Base-by-base conservation (phyloP, 1,140 invertebrate genomes). In the Aphelenchoides fujianensis region DNA sequence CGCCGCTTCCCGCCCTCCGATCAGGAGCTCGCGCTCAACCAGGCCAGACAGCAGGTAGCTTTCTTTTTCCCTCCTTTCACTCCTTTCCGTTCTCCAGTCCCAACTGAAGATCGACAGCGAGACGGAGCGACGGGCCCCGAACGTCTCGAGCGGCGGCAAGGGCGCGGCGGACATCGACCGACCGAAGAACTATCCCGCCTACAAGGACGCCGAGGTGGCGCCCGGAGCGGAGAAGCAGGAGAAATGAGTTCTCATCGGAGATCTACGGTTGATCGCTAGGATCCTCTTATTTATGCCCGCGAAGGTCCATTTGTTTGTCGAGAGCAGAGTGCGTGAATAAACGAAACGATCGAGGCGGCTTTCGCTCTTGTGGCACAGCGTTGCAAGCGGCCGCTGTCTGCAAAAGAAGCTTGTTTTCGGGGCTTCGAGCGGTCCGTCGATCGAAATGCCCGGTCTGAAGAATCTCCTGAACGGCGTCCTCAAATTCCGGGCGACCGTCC, bases 391-490 rank as follows among this genome's bases (percentile, higher is more conserved):
- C n/a, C n/a, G n/a, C n/a, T n/a, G n/a, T n/a, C n/a, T n/a, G n/a
- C n/a, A n/a, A n/a, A n/a, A n/a, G n/a, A n/a, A n/a, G n/a, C 23
- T 69, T 32, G 34, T 7, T 69, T 68, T 68, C 32, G 12, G 34
- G 2, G 0, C 12, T 68, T 23, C 5, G 19, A 1, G 34, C 27
- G 32, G 64, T 68, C 35, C 16, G 34, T 69, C 3, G 2, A 67
- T 7, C 7, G 1, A 66, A 31, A 79, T 79, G 78, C 72, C 77
- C 16, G 79, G 81, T 19, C 68, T 82, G 2, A 72, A 78, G 31
- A 80, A 78, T 28, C 67, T 83, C 30, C 71, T 83, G 5, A 62
- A 84, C 27, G 81, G 81, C 31, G 75, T 83, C 27, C 69, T 83
- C n/a, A 57, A 63, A 7, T 83, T 78, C 57, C 75, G 81, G 12